A percentile compares a stretch with the other conserved stretches of the same genome.
Evolutionary conservation across 2,113 vertebrate genomes (phyloP).

Genomic region (Ivindomyrus marchei): DNA sequence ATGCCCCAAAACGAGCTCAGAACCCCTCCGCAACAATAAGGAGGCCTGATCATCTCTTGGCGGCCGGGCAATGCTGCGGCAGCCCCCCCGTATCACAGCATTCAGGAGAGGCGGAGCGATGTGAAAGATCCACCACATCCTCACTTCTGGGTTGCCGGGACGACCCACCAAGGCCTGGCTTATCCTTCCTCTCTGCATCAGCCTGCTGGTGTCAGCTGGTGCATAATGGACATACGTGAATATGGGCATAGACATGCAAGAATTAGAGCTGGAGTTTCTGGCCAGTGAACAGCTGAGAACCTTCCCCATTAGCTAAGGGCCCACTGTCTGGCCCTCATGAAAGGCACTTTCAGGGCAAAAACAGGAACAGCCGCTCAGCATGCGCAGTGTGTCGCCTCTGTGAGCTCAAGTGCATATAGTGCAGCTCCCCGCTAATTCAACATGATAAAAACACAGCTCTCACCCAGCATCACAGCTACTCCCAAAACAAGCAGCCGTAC

Average conservation of each 20-base stretch:
- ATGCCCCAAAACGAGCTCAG: neutral
- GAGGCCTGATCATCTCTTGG: neutral
- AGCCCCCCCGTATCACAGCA: neutral
- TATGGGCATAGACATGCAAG: neutral
- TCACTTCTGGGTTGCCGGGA: neutral
- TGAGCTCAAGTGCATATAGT: constrained; percentile 35
- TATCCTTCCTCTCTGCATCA: neutral
- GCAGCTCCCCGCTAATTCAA: constrained; percentile 47
- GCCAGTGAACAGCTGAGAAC: neutral
- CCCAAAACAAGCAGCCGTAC: neutral
- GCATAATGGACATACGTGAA: neutral
- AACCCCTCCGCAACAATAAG: neutral
- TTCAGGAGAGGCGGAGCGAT: neutral
- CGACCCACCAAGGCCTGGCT: neutral
- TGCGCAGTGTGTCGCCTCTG: constrained; percentile 39
- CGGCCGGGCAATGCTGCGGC: neutral
- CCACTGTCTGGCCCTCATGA: constrained; percentile 35
- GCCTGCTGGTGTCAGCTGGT: neutral
- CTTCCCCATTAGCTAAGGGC: constrained; percentile 41
- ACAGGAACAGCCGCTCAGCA: constrained; percentile 47
- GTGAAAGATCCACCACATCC: neutral
- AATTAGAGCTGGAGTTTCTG: neutral
- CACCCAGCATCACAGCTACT: constrained; percentile 16
- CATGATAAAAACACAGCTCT: constrained; percentile 42
- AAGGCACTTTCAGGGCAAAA: constrained; percentile 51